Evolutionary conservation across 2,797 vertebrate species (phyloP).

Genomic region (Sebastes wilsoni): DNA sequence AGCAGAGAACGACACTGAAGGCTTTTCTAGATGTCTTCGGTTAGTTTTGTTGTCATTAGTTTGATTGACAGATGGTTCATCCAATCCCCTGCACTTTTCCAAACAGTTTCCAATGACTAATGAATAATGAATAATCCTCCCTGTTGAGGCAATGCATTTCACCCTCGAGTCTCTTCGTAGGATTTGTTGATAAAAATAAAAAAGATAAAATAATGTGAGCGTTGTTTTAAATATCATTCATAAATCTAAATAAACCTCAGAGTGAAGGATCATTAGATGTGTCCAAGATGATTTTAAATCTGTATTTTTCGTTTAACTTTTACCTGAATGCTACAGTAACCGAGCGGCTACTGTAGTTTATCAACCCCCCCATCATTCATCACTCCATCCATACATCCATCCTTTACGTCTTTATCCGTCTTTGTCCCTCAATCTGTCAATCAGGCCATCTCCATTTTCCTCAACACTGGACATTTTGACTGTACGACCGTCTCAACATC

Average conservation of each 20-base stretch:
- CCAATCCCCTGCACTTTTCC: fast-evolving
- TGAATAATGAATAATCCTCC: neutral
- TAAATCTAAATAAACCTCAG: neutral
- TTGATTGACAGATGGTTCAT: no score
- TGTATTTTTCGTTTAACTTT: neutral
- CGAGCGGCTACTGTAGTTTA: neutral
- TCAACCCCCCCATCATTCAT: neutral
- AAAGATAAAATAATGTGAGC: neutral
- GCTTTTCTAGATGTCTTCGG: neutral
- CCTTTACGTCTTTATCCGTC: neutral
- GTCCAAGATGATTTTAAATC: neutral
- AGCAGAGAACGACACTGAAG: no score
- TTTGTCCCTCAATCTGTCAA: slow-evolving; percentile 29
- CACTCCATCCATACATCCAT: neutral
- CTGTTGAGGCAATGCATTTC: neutral
- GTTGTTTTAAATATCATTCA: neutral
- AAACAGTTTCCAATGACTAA: no score
- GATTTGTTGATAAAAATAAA: neutral
- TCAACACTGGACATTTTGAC: slow-evolving; percentile 5
- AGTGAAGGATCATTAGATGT: neutral
- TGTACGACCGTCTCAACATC: slow-evolving; percentile 3
- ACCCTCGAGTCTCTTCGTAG: neutral
- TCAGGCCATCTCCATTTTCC: neutral
- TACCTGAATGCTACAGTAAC: neutral
- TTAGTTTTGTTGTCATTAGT: no score